Conservation (phyloP, 2,888 invertebrate genomes). For the Idaea dimidiata region DNA sequence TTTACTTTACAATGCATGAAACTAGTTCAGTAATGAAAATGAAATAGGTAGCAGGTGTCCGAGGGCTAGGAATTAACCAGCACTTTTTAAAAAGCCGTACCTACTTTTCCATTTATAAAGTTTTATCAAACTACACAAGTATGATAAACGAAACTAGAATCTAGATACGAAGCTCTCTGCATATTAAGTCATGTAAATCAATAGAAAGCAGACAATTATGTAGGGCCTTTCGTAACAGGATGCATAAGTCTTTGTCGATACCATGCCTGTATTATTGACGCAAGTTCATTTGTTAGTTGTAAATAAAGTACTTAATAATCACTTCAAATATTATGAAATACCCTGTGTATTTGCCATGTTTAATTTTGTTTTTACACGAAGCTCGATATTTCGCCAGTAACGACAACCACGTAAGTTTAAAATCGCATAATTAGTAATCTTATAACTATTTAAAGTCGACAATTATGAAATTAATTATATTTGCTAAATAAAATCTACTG, state of each 20-base stretch:
- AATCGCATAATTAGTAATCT: conserved; percentile 5
- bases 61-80: no score
- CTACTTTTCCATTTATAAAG: background rate
- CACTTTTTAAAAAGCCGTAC: no score
- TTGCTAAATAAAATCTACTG: no score
- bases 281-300: conserved; percentile 48
- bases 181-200: conserved; percentile 50
- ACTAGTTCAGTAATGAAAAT: no score
- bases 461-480: no score
- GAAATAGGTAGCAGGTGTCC: no score
- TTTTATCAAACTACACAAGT: background rate
- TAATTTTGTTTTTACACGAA: no score
- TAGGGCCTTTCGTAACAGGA: conserved; percentile 45
- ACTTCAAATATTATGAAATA: no score
- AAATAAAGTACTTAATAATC: conserved; percentile 9
- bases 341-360: no score
- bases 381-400: no score
- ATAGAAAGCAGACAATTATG: conserved; percentile 56
- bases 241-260: conserved; percentile 30
- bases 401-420: conserved; percentile 47
- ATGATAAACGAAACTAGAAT: conserved; percentile 5
- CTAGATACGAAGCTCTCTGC: conserved; percentile 18
- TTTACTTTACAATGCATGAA: no score
- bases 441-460: no score
- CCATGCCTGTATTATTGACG: conserved; percentile 34